Evolutionary conservation across 2,797 vertebrate genomes (phyloP), one percentile per base, ranked within the genome.

Genomic region (Numenius phaeopus): DNA sequence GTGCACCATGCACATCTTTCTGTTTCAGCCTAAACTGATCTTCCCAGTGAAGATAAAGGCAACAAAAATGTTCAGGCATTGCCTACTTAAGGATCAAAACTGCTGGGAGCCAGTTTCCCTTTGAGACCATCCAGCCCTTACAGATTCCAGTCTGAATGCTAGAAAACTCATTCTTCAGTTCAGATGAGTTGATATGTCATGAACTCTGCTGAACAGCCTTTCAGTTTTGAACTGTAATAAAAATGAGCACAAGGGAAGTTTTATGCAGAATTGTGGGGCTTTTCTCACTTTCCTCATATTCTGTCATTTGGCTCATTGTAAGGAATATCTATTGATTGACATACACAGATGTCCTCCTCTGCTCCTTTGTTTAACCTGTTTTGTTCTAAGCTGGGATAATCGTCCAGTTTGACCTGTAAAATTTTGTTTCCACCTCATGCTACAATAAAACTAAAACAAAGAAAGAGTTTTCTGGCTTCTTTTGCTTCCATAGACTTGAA

Each of bases 1-100:
- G 4, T 37, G 32, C 23, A 26, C 8, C 3, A 47, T 1, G 4
- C 0, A 1, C 12, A 5, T 49, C 50, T 76, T 85, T 69, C 39
- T 2, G 0, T 55, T 88, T 91, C 55, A 70, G 7, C 8, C 42
- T 81, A 15, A 78, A 6, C 14, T 55, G 24, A 57, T 52, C 44
- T 82, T 71, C 32, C 16, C 2, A 2, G 10, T 70, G 10, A 81
- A 64, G 34, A 37, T 26, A 59, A 77, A 93, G 21, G 11, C 15
- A 61, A 55, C 20, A 5, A 66, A 72, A 91, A 26, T 24, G 12
- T 42, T 55, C 29, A 83, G 17, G 13, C 19, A 11, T 42, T 65
- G 44, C 16, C 32, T 40, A 6, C 4, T 73, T 80, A 80, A 73
- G 32, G 42, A 73, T 40, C 24, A 77, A 70, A 90, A 55, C 30